A percentile compares a stretch with the other conserved stretches of the same genome.
Evolutionary conservation across 2,797 vertebrate genomes (phyloP).

Genomic region (Dicrostonyx torquatus): DNA sequence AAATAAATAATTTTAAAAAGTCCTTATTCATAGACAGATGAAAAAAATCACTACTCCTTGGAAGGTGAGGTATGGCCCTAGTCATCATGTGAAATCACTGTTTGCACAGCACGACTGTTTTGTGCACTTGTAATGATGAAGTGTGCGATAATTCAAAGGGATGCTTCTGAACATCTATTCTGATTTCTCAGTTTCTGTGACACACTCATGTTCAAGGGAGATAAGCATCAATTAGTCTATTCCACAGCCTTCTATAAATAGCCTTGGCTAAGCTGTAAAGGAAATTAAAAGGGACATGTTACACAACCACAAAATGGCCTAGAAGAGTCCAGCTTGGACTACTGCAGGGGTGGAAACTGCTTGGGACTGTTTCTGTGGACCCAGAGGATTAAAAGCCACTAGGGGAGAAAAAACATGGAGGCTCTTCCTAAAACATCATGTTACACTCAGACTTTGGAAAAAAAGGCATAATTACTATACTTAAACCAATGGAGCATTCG

Average conservation of each 20-base stretch:
- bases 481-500: constrained; percentile 35
- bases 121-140: background rate
- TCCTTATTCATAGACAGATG: background rate
- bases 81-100: background rate
- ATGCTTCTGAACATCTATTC: constrained; percentile 51
- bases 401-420: constrained; percentile 1
- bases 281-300: constrained; percentile 51
- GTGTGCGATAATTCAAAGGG: background rate
- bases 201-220: constrained; percentile 10
- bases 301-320: constrained; percentile 52
- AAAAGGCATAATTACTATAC: constrained; percentile 7
- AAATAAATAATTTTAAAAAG: no score
- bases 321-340: constrained; percentile 26
- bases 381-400: constrained; percentile 23
- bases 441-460: constrained; percentile 20
- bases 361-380: background rate
- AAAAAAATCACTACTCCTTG: constrained; percentile 14
- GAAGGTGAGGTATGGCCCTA: background rate
- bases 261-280: constrained; percentile 23
- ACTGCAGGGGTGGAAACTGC: background rate
- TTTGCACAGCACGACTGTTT: constrained; percentile 12
- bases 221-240: constrained; percentile 40
- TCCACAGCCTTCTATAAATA: constrained; percentile 40
- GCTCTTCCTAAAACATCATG: background rate
- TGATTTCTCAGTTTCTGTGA: constrained; percentile 58